A percentile compares a stretch with the other conserved stretches of the same genome.
phyloP scores from a whole-genome alignment of 1,140 invertebrate species.

The Cyphomyrmex costatus region DNA sequence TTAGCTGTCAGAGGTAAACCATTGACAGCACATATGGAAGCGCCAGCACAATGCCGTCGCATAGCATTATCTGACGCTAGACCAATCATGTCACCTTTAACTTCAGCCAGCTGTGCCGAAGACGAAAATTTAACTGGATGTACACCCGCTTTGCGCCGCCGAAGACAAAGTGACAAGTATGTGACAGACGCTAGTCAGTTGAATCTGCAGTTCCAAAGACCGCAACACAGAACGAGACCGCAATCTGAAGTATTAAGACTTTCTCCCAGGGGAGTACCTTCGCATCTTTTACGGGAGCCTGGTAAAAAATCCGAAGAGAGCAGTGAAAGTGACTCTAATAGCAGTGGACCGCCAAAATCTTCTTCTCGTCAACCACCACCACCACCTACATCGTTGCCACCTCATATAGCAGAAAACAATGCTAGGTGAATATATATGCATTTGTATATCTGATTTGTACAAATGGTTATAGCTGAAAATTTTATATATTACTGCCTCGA shows the following conservation, averaged over 20 bases:
- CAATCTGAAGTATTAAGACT: conserved; percentile 80
- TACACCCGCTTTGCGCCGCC: conserved; percentile 90
- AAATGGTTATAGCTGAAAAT: neutral
- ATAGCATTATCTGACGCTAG: conserved; percentile 85
- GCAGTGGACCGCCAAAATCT: conserved; percentile 80
- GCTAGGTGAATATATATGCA: conserved; percentile 79
- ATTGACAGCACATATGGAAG: conserved; percentile 77
- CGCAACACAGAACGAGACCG: conserved; percentile 85
- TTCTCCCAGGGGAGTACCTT: conserved; percentile 85
- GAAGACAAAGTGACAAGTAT: conserved; percentile 91
- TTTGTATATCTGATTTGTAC: neutral
- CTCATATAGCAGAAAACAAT: conserved; percentile 84
- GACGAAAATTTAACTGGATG: conserved; percentile 86
- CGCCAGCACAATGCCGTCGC: conserved; percentile 81
- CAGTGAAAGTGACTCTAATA: conserved; percentile 87
- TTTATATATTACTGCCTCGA: neutral
- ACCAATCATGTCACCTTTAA: conserved; percentile 79
- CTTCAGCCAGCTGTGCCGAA: conserved; percentile 84
- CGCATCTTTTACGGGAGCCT: conserved; percentile 85
- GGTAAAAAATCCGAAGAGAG: conserved; percentile 84
- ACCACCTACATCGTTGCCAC: conserved; percentile 83
- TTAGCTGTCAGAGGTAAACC: conserved; percentile 81
- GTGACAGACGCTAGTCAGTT: conserved; percentile 91
- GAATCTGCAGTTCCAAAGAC: conserved; percentile 91
- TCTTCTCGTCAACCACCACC: conserved; percentile 78